Evolutionary conservation across 2,113 vertebrate species (phyloP), one percentile per base, ranked within the genome.

Genomic region (Ameiurus melas): DNA sequence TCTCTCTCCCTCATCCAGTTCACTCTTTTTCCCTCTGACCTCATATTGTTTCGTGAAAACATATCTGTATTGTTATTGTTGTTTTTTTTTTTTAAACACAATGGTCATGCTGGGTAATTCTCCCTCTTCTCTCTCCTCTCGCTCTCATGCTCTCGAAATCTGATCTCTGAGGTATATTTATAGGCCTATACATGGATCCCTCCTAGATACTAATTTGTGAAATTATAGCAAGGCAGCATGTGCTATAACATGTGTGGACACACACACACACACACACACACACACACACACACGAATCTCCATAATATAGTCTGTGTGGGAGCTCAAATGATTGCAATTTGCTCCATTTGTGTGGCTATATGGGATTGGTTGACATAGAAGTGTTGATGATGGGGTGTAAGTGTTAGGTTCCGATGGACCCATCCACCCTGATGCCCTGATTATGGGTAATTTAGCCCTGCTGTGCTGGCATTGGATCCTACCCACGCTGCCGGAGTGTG

Each of bases 391-490:
- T 87, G 86, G 90, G 90, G 90, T 91, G 84, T 91, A 88, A 91
- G 90, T 79, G 90, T 91, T 89, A 83, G 88, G 90, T 91, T 91
- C 90, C 90, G 86, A 91, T 91, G 88, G 90, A 91, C 90, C 88
- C 88, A 89, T 91, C 88, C 90, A 91, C 90, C 86, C 86, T 91
- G 90, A 91, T 68, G 90, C 88, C 88, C 90, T 91, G 90, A 91
- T 91, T 91, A 91, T 89, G 90, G 90, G 89, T 91, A 91, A 91
- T 91, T 91, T 91, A 91, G 85, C 90, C 90, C 90, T 89, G 85
- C 88, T 91, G 88, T 83, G 83, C 88, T 89, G 89, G 86, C 90
- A 89, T 89, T 75, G 88, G 83, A 91, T 87, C 84, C 90, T 86
- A 87, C 90, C 88, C 90, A 91, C 88, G 78, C 88, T 89, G 77